Evolutionary conservation across 2,888 invertebrate species (phyloP).

Genomic region (Octodonta nipae): DNA sequence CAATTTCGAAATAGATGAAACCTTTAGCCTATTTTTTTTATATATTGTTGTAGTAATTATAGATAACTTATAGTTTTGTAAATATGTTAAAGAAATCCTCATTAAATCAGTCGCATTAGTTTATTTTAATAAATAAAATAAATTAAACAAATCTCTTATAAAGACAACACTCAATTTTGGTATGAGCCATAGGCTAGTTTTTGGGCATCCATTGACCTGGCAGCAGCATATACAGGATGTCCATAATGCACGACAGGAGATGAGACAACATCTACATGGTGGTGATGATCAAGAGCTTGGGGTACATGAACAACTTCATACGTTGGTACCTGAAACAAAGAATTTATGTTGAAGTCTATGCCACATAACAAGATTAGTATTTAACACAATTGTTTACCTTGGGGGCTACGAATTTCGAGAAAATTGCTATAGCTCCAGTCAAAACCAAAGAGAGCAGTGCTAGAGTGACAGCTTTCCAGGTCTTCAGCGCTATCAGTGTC

Average conservation of each 20-base stretch:
- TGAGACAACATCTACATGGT: slow-evolving; percentile 9
- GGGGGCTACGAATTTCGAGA: slow-evolving; percentile 63
- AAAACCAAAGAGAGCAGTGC: slow-evolving; percentile 72
- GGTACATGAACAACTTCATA: slow-evolving; percentile 79
- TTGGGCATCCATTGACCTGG: slow-evolving; percentile 8
- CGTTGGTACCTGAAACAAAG: slow-evolving; percentile 47
- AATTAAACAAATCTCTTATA: not conserved
- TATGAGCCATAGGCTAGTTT: slow-evolving; percentile 9
- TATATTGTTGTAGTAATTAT: no score
- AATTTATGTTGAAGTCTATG: not conserved
- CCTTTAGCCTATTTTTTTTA: no score
- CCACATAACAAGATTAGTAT: not conserved
- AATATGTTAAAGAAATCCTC: no score
- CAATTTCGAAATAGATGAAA: no score
- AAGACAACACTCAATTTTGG: slow-evolving; percentile 2
- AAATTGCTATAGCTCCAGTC: slow-evolving; percentile 73
- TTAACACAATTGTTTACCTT: slow-evolving; percentile 40
- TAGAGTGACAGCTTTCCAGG: slow-evolving; percentile 79
- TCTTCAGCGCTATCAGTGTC: slow-evolving; percentile 71
- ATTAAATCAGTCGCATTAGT: no score
- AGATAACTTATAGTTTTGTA: no score
- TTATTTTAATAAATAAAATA: not conserved
- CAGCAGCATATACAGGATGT: slow-evolving; percentile 11
- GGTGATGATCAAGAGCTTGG: slow-evolving; percentile 41
- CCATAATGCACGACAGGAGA: slow-evolving; percentile 7